Evolutionary conservation across 2,797 vertebrate species (phyloP), one percentile per base, ranked within the genome.

Genomic region (Molossus molossus): DNA sequence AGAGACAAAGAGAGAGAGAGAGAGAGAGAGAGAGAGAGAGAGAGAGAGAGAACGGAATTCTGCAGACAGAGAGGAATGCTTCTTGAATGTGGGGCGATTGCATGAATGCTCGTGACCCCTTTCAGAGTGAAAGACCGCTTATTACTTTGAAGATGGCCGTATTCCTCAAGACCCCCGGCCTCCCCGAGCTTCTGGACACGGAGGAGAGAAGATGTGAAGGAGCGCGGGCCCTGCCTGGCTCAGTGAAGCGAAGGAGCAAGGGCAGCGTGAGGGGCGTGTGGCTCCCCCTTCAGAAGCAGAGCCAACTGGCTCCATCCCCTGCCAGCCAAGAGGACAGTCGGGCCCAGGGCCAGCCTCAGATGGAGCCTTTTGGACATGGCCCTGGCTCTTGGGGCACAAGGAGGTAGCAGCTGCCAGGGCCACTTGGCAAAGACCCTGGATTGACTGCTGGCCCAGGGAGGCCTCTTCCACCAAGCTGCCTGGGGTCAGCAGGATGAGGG

Each of bases 341-440:
- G 77, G 81, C 23, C 23, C 53, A 0, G 0, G 80, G 90, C 94
- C 94, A 96, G 89, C 65, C 81, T 90, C n/a, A 6, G 76, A 84
- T 15, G 83, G 76, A 64, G 89, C 13, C 84, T 91, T 70, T 15
- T n/a, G 60, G 85, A 79, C 45, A 18, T 60, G 84, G 27, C 58
- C 62, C 37, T 29, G 45, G 65, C 67, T 57, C 8, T 17, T 18
- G 67, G 75, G 73, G 40, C 92, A 91, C 2, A 0, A 65, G 62
- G 70, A 83, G 50, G 70, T 72, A 2, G 50, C 95, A 93, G 96
- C 70, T 95, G 97, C 92, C 90, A 57, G 64, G 88, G 91, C 83
- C 92, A 64, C 65, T 87, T 87, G 84, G 95, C 95, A 81, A 86
- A 93, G 69, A 53, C 33, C 6, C n/a, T 29, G 45, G 79, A 82